Conservation (phyloP, 2,888 invertebrate species). For the Oxystoma pomonae region DNA sequence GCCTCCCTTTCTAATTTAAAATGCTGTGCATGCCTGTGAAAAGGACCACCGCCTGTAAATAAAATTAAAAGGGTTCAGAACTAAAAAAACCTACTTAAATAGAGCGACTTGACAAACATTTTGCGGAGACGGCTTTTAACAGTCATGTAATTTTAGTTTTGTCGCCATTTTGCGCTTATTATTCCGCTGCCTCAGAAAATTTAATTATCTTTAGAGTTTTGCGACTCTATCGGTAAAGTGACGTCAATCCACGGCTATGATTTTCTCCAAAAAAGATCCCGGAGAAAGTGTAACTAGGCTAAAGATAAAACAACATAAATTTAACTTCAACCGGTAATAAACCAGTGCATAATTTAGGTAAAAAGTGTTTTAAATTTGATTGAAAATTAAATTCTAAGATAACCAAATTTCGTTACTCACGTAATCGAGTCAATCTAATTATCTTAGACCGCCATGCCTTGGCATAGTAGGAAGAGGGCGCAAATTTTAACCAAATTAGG, state of each 20-base stretch:
- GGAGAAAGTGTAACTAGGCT: neutral
- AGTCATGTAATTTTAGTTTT: neutral
- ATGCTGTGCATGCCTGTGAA: too few relatives aligned
- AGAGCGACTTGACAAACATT: neutral
- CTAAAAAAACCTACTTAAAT: too few relatives aligned
- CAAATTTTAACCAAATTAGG: neutral
- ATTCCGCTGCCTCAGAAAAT: neutral
- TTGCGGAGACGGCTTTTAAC: neutral
- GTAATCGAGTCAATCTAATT: neutral
- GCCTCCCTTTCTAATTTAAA: too few relatives aligned
- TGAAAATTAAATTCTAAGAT: neutral
- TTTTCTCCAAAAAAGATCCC: neutral
- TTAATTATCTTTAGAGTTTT: neutral
- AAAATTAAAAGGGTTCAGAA: too few relatives aligned
- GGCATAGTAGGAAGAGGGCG: neutral
- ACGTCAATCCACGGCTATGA: neutral
- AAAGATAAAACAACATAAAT: too few relatives aligned
- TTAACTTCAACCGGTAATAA: too few relatives aligned
- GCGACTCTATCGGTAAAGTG: neutral
- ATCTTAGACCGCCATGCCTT: neutral
- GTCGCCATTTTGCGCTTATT: neutral
- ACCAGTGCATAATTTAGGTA: too few relatives aligned
- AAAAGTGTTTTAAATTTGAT: too few relatives aligned
- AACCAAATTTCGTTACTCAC: neutral
- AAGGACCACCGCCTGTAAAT: too few relatives aligned